Evolutionary conservation across 2,797 vertebrate species (phyloP).

Genomic region (Melanotaenia trifasciata): DNA sequence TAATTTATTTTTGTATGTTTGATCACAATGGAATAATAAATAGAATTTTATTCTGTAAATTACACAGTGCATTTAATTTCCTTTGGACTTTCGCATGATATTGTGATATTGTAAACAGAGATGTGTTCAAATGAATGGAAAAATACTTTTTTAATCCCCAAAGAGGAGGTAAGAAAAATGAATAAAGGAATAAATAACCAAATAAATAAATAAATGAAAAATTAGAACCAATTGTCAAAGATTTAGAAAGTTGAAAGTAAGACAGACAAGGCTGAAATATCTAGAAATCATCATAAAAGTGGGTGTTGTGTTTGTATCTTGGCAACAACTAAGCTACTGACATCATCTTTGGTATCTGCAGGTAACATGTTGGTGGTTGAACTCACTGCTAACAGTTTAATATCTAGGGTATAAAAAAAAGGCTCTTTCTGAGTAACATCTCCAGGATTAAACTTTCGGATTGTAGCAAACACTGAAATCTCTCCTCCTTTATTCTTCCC

Average conservation of each 20-base stretch:
- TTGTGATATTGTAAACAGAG: background rate
- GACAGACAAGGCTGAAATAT: background rate
- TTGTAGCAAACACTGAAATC: no score
- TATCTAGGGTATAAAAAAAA: background rate
- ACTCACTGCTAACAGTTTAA: background rate
- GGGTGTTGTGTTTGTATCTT: background rate
- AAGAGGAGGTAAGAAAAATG: background rate
- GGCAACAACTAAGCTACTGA: background rate
- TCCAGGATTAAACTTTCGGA: background rate
- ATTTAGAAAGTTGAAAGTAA: background rate
- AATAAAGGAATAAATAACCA: no score
- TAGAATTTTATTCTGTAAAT: background rate
- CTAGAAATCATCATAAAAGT: background rate
- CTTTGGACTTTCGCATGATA: background rate
- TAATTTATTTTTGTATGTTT: constrained; percentile 57
- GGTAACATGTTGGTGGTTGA: background rate
- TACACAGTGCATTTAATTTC: background rate
- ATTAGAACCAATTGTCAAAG: background rate
- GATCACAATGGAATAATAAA: constrained; percentile 42
- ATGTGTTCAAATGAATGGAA: background rate
- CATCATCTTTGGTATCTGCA: background rate
- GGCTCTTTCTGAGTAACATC: background rate
- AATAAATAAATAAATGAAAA: background rate
- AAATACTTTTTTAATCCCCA: background rate
- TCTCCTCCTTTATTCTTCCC: background rate